A percentile compares a stretch with the other conserved stretches of the same genome.
These are phyloP conservation scores for Threskiornis aethiopicus DNA, from an alignment of 2,797 vertebrate species.

Conservation along the genomic window DNA sequence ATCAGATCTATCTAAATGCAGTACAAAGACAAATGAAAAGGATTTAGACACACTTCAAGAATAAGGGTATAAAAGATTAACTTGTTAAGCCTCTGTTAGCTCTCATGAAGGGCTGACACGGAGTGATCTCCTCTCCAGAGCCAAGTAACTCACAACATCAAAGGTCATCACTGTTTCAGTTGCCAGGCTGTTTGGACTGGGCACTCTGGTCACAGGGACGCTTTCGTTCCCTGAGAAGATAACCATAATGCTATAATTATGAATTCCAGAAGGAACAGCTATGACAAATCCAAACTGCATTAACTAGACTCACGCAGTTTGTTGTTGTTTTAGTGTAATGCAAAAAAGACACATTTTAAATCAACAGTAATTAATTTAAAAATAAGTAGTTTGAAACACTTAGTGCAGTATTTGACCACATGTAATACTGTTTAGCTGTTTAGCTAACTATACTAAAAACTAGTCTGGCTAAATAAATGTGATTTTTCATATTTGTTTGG, in stretches of 20 bases:
- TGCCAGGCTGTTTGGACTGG: neutral
- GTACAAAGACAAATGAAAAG: neutral
- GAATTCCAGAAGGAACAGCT: neutral
- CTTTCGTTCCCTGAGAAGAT: neutral
- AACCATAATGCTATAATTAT: accelerated
- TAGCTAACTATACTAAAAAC: neutral
- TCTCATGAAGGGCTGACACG: neutral
- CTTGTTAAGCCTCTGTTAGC: neutral
- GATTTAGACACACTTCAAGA: neutral
- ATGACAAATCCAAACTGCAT: neutral
- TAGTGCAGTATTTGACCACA: neutral
- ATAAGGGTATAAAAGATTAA: neutral
- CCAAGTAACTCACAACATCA: neutral
- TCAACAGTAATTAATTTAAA: neutral
- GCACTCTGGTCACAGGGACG: neutral
- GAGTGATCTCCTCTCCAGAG: neutral
- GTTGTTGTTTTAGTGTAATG: neutral
- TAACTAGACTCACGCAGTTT: accelerated
- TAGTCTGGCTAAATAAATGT: neutral
- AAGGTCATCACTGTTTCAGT: neutral
- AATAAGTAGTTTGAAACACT: neutral
- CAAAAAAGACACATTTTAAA: accelerated
- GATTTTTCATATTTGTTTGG: neutral
- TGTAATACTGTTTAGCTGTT: no score
- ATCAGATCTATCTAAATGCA: neutral